A percentile compares a stretch with the other conserved stretches of the same genome.
phyloP scores from a whole-genome alignment of 2,888 invertebrate genomes.

The Automeris io region DNA sequence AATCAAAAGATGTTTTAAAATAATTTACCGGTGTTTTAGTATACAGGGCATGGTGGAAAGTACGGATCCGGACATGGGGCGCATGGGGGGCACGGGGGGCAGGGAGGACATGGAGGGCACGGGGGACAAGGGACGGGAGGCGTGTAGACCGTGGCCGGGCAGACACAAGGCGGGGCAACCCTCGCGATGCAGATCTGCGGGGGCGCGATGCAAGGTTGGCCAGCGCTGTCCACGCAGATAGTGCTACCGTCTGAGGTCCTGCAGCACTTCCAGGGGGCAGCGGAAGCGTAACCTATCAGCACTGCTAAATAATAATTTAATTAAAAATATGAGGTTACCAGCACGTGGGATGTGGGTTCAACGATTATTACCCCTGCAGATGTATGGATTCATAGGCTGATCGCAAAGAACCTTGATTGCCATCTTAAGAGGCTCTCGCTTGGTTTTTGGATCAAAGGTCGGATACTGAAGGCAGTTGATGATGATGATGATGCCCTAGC shows the following conservation, averaged over 20 bases:
- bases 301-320: too few species aligned
- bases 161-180: conserved; percentile 32
- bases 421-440: too few species aligned
- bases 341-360: too few species aligned
- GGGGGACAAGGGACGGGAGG: conserved; percentile 2
- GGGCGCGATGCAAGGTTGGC: conserved; percentile 31
- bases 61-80: not conserved
- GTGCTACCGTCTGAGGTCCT: conserved; percentile 36
- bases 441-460: too few species aligned
- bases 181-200: conserved; percentile 33
- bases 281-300: conserved; percentile 35
- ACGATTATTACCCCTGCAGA: too few species aligned
- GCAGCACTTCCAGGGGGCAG: conserved; percentile 50
- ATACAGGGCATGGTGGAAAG: not conserved
- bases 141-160: conserved; percentile 28
- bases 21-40: too few species aligned
- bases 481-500: too few species aligned
- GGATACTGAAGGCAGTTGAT: too few species aligned
- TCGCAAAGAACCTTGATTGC: too few species aligned
- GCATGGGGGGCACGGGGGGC: conserved; percentile 9
- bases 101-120: conserved; percentile 10
- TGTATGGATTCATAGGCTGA: too few species aligned
- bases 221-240: conserved; percentile 33
- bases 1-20: too few species aligned
- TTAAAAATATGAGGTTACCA: too few species aligned